Evolutionary conservation across 1,140 invertebrate species (phyloP).

Genomic region (Ips nitidus): DNA sequence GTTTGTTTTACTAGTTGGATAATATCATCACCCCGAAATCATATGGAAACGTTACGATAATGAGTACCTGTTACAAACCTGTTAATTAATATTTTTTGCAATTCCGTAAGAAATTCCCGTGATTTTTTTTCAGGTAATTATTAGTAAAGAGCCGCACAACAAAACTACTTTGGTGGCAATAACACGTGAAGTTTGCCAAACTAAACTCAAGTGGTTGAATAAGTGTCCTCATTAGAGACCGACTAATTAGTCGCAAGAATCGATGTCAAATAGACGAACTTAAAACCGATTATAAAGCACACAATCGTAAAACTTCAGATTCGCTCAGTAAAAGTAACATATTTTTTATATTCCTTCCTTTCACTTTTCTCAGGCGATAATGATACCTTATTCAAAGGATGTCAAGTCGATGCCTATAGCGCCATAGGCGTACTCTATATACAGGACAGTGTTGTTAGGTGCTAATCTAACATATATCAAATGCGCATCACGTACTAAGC

Average conservation of each 20-base stretch:
- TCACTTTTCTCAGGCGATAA: conserved; percentile 15
- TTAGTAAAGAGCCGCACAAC: too few species aligned
- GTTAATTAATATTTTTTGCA: too few species aligned
- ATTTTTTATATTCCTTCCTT: conserved; percentile 17
- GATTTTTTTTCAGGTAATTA: too few species aligned
- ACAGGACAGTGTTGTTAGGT: background rate
- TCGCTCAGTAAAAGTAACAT: conserved; percentile 11
- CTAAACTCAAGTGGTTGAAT: too few species aligned
- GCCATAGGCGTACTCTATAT: conserved; percentile 4
- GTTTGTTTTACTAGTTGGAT: background rate
- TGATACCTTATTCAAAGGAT: conserved; percentile 22
- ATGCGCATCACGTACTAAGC: too few species aligned
- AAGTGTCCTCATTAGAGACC: background rate
- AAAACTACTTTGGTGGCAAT: too few species aligned
- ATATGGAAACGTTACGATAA: too few species aligned
- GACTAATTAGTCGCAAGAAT: conserved; percentile 1
- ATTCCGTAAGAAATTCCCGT: too few species aligned
- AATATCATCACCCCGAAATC: background rate
- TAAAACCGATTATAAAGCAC: conserved; percentile 4
- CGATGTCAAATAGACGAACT: background rate
- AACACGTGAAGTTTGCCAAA: too few species aligned
- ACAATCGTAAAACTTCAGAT: conserved; percentile 8
- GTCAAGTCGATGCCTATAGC: conserved; percentile 4
- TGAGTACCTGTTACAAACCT: too few species aligned
- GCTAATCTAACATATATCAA: too few species aligned